Conservation (phyloP, 2,888 invertebrate genomes). For the Dynastes maya region DNA sequence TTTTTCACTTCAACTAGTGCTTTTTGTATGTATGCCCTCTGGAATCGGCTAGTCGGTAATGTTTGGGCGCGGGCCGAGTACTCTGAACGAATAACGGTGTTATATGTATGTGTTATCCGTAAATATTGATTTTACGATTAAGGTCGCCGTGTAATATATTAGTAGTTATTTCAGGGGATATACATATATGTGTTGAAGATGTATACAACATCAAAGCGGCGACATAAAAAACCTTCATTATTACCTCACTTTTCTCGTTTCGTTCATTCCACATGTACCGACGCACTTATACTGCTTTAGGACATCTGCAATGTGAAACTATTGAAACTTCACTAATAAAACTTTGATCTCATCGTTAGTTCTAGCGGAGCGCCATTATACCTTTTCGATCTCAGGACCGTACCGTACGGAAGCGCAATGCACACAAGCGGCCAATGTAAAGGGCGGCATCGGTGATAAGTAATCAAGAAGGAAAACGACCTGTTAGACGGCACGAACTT, state of each 20-base stretch:
- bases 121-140: conserved; percentile 46
- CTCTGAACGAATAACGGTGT: conserved; percentile 3
- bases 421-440: too few species aligned
- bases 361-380: too few species aligned
- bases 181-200: conserved; percentile 8
- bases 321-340: background rate
- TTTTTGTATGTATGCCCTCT: conserved; percentile 29
- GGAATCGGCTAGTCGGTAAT: conserved; percentile 2
- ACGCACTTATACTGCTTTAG: background rate
- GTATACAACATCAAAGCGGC: background rate
- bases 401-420: too few species aligned
- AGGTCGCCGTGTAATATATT: conserved; percentile 41
- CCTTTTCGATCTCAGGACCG: too few species aligned
- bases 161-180: conserved; percentile 33
- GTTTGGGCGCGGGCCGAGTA: background rate
- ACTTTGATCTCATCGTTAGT: too few species aligned
- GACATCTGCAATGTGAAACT: background rate
- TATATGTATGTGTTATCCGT: conserved; percentile 30
- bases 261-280: background rate
- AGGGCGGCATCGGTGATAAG: too few species aligned
- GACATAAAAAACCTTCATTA: background rate
- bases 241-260: background rate
- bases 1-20: conserved; percentile 47
- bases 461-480: too few species aligned
- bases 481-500: too few species aligned